Conservation (phyloP, 2,113 vertebrate species). For the Aptenodytes forsteri region DNA sequence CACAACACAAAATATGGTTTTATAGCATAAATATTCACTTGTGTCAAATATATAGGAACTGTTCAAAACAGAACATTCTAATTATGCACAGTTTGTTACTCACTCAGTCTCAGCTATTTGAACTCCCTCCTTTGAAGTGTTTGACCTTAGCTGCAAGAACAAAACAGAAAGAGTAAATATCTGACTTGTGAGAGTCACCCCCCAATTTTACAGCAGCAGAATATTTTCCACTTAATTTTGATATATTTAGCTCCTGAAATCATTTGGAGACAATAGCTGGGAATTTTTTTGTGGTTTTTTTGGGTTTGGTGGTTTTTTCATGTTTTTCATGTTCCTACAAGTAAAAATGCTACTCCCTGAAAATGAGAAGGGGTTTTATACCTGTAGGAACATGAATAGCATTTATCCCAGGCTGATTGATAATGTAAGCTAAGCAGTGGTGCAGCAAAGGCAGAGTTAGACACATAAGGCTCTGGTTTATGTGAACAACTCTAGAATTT, state of each 20-base stretch:
- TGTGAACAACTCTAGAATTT: background rate
- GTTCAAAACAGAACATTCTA: conserved; percentile 42
- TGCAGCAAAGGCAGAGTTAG: background rate
- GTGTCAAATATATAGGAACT: conserved; percentile 26
- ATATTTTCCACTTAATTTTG: background rate
- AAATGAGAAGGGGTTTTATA: background rate
- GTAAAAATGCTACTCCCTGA: background rate
- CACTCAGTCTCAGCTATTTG: background rate
- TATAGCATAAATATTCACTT: conserved; percentile 54
- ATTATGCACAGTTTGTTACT: conserved; percentile 47
- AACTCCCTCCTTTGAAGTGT: conserved; percentile 13
- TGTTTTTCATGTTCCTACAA: background rate
- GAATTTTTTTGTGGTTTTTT: background rate
- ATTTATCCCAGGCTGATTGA: background rate
- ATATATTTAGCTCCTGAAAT: background rate
- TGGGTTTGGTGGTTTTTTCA: no score
- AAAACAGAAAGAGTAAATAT: background rate
- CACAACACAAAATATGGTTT: conserved; percentile 47
- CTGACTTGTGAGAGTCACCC: background rate
- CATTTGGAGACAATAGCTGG: background rate
- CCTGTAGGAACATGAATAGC: background rate
- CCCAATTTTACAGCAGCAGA: background rate
- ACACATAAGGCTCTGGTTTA: background rate
- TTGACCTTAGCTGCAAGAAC: conserved; percentile 17
- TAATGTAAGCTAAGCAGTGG: background rate